phyloP scores from a whole-genome alignment of 2,113 vertebrate genomes.

The Phylloscopus whistleri region DNA sequence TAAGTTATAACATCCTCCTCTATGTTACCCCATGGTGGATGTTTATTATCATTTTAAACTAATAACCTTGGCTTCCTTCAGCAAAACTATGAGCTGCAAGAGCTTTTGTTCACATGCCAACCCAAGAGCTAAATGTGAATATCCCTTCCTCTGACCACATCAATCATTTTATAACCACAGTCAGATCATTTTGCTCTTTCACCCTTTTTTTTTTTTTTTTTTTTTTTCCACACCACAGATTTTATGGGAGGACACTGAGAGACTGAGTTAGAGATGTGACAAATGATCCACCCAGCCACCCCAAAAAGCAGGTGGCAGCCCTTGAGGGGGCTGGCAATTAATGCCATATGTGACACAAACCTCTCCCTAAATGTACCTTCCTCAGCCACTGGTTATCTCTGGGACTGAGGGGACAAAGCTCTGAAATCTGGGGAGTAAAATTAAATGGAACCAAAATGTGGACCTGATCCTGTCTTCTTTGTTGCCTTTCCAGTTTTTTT shows the following conservation, averaged over 20 bases:
- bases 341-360: background rate
- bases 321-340: background rate
- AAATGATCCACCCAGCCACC: background rate
- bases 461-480: background rate
- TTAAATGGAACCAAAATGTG: background rate
- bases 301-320: background rate
- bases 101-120: background rate
- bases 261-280: background rate
- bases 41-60: constrained; percentile 22
- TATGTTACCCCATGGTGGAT: background rate
- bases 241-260: background rate
- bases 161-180: background rate
- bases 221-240: background rate
- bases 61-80: background rate
- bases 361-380: background rate
- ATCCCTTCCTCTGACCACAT: background rate
- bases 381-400: background rate
- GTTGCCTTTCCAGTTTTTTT: background rate
- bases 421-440: background rate
- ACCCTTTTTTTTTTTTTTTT: background rate
- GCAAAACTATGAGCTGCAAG: background rate
- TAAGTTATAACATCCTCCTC: background rate
- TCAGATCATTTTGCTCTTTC: background rate
- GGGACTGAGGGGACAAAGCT: background rate
- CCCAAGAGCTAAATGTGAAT: background rate